These are phyloP conservation scores for Petrocephalus sullivani DNA, from an alignment of 2,797 vertebrate genomes.

Conservation along the genomic window DNA sequence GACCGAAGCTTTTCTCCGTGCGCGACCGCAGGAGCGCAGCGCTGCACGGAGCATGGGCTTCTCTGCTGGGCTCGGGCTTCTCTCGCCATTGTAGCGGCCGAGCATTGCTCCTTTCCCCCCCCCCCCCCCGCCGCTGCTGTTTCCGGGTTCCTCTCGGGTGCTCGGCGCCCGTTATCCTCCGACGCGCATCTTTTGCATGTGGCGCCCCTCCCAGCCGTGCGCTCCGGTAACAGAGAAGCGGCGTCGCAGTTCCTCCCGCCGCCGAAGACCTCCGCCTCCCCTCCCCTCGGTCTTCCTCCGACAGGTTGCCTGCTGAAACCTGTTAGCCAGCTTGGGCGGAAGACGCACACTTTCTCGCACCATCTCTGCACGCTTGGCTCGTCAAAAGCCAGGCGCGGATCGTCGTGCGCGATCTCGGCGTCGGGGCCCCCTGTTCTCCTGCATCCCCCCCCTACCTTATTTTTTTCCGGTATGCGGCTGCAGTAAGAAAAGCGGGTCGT, in stretches of 20 bases:
- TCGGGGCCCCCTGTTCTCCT: neutral
- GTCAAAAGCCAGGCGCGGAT: neutral
- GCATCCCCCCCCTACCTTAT: neutral
- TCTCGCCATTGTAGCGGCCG: neutral
- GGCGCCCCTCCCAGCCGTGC: neutral
- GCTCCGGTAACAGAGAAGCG: neutral
- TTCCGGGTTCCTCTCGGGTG: neutral
- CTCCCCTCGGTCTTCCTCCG: neutral
- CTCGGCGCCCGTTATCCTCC: neutral
- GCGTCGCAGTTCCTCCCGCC: neutral
- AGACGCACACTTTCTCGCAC: neutral
- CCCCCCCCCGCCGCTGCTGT: neutral
- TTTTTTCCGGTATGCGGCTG: neutral
- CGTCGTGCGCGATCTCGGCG: neutral
- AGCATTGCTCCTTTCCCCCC: neutral
- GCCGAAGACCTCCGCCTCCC: neutral
- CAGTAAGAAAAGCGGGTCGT: neutral
- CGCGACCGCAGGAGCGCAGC: neutral
- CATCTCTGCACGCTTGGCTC: neutral
- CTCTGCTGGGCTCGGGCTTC: neutral
- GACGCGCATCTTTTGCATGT: neutral
- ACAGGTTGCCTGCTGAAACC: neutral
- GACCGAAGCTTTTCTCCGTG: neutral
- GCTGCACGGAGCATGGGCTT: neutral
- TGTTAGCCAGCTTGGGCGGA: neutral